Conservation (phyloP, 2,113 vertebrate species). For the Furnarius figulus region DNA sequence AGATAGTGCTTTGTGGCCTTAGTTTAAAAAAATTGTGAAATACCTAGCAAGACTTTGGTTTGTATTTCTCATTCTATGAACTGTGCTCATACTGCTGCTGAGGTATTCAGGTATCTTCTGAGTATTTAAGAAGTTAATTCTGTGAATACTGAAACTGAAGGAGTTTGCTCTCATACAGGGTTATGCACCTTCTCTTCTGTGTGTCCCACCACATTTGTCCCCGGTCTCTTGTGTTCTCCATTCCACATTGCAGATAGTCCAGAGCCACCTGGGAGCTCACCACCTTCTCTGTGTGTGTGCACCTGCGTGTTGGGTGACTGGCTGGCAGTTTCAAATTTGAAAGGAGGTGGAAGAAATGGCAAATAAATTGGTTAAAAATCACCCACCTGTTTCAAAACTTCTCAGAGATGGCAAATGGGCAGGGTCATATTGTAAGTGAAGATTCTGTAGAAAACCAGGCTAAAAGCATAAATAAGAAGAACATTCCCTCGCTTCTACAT, state of each 20-base stretch:
- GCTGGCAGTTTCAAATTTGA: background rate
- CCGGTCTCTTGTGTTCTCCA: accelerated
- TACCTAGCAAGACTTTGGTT: background rate
- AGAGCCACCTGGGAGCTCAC: background rate
- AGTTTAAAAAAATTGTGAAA: background rate
- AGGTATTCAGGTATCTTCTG: background rate
- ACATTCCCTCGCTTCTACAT: background rate
- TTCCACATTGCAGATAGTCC: background rate
- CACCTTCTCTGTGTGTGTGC: background rate
- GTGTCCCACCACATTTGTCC: background rate
- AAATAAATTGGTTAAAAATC: background rate
- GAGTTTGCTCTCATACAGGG: background rate
- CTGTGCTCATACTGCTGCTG: background rate
- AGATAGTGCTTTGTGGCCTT: background rate
- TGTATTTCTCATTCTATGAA: background rate
- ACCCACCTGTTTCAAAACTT: background rate
- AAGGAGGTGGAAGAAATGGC: background rate
- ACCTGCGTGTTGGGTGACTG: background rate
- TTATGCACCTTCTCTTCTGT: background rate
- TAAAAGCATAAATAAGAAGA: background rate
- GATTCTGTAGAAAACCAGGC: background rate
- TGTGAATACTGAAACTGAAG: background rate
- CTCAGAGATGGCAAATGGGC: background rate
- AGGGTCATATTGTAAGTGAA: background rate
- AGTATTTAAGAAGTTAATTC: background rate